Conservation (phyloP, 2,797 vertebrate genomes). For the Labroides dimidiatus region DNA sequence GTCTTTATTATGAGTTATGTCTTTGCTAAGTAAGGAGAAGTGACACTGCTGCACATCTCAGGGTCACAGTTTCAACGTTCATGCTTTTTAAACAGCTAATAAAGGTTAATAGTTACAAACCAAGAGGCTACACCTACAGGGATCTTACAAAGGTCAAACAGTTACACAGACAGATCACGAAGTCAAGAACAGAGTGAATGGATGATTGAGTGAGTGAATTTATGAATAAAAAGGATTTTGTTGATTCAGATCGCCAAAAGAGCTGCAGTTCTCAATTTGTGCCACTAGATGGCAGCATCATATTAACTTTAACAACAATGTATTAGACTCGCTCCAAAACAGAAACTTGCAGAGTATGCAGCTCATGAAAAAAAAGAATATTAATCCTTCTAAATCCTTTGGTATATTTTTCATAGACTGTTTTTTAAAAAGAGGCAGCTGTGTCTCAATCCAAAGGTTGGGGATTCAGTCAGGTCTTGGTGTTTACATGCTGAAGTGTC, state of each 20-base stretch:
- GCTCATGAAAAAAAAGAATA: background rate
- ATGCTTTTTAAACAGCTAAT: background rate
- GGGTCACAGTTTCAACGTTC: background rate
- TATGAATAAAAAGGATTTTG: background rate
- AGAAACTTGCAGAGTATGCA: too few relatives aligned
- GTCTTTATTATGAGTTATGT: too few relatives aligned
- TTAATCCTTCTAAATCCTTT: too few relatives aligned
- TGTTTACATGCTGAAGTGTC: too few relatives aligned
- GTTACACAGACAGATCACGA: background rate
- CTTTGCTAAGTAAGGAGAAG: background rate
- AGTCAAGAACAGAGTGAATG: slow-evolving; percentile 10
- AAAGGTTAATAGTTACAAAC: background rate
- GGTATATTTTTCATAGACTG: too few relatives aligned
- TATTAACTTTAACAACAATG: background rate
- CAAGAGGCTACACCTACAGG: too few relatives aligned
- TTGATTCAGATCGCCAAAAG: background rate
- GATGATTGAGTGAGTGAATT: background rate
- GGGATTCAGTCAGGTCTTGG: too few relatives aligned
- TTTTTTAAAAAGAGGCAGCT: too few relatives aligned
- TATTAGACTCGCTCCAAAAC: too few relatives aligned
- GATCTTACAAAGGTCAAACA: background rate
- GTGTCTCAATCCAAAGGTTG: too few relatives aligned
- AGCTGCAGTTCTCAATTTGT: slow-evolving; percentile 18
- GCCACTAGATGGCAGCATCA: slow-evolving; percentile 61
- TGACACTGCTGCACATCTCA: background rate